Base-by-base conservation (phyloP, 2,888 invertebrate genomes). In the Sphaeridia pumilis region DNA sequence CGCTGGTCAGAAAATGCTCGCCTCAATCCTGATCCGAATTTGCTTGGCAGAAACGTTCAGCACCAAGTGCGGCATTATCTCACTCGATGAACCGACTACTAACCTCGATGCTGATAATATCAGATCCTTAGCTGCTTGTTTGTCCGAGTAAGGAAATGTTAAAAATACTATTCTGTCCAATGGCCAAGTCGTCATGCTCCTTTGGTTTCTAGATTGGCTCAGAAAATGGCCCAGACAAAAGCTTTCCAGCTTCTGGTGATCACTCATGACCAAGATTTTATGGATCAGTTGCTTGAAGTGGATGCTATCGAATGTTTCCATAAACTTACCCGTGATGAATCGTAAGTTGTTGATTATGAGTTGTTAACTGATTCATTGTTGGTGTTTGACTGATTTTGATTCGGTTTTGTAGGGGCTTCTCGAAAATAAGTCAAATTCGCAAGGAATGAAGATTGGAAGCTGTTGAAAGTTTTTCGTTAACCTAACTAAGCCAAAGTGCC, bases 21-120 rank as follows among this genome's bases (percentile, higher is more conserved):
- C 95, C 0, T 95, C 88, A 43, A 78, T 99, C 24, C 87, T 99
- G 49, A 94, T 98, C 67, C 79, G 98, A 56, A 80, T 99, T 71
- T 97, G 98, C 1, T 74, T 99, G 52, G 95, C 98, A 0, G 95
- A 98, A 73, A 92, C 94, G 1, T 98, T 99, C 67, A 94, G 93
- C 68, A 76, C 85, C 45, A 84, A 90, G 69, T 99, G 97, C 71
- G 94, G 94, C 7, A 86, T 99, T 52, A 74, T 99, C 58, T 90
- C 97, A 0, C 72, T 99, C 46, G 98, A 99, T 71, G 98, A 99
- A 72, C 98, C 98, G 0, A 99, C 98, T 0, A 98, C 98, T 0
- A 99, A 98, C 75, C 76, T 98, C 57, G 78, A 78, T 66, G 65
- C 72, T 45, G 73, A 74, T 38, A 79, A 79, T 66, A 76, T 77